Conservation (phyloP, 2,113 vertebrate species). For the Pituophis catenifer region DNA sequence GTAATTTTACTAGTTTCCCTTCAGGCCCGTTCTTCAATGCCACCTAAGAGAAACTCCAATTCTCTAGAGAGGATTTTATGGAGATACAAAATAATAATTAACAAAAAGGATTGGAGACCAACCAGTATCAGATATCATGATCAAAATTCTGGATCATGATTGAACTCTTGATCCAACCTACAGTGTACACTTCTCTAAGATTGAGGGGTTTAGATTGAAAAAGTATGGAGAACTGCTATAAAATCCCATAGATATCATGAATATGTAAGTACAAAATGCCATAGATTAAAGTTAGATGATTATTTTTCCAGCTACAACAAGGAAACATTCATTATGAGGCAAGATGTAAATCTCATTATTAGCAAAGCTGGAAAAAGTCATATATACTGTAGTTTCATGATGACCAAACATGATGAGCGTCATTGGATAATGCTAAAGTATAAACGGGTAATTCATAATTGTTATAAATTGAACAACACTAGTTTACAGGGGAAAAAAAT, state of each 20-base stretch:
- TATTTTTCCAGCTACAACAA: background rate
- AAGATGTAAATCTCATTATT: background rate
- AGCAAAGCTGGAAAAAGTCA: background rate
- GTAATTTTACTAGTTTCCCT: background rate
- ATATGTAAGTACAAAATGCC: background rate
- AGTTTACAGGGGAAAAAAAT: background rate
- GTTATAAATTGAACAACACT: background rate
- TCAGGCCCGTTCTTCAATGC: background rate
- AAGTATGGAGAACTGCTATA: background rate
- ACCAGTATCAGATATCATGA: background rate
- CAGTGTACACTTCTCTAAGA: background rate
- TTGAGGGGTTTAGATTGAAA: background rate
- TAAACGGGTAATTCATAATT: background rate
- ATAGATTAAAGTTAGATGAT: background rate
- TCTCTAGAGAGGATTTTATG: background rate
- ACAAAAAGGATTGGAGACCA: background rate
- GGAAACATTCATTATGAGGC: background rate
- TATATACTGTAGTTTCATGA: background rate
- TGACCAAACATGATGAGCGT: background rate
- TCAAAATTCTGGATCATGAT: background rate
- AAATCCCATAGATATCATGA: no score
- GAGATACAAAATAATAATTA: background rate
- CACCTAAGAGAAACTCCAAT: background rate
- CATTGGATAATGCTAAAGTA: background rate
- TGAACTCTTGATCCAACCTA: background rate